Conservation (phyloP, 2,113 vertebrate genomes). For the Sarotherodon lohbergeri region DNA sequence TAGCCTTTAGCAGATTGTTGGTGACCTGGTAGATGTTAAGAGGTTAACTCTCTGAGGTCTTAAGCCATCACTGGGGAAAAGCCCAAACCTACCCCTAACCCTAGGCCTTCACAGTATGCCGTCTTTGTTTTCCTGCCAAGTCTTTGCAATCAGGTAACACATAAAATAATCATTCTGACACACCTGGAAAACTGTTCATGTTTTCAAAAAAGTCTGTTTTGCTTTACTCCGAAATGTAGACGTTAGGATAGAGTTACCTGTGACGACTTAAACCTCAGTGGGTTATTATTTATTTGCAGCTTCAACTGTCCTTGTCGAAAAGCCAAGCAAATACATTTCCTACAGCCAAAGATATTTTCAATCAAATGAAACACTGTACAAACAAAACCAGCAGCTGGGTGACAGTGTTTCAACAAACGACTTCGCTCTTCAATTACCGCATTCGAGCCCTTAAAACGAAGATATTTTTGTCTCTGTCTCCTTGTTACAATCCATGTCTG, state of each 20-base stretch:
- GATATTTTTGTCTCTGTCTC: constrained; percentile 29
- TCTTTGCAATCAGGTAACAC: background rate
- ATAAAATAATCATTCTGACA: background rate
- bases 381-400: constrained; percentile 19
- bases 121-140: background rate
- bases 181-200: background rate
- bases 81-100: background rate
- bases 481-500: constrained; percentile 3
- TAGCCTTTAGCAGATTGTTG: background rate
- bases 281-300: background rate
- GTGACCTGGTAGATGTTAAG: background rate
- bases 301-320: background rate
- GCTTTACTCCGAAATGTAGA: background rate
- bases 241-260: background rate
- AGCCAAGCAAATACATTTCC: background rate
- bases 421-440: background rate
- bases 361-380: background rate
- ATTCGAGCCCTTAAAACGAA: constrained; percentile 6
- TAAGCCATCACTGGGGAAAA: background rate
- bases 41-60: background rate
- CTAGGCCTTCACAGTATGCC: background rate
- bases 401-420: constrained; percentile 14
- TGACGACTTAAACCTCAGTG: background rate
- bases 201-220: background rate
- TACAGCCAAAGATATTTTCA: background rate